Evolutionary conservation across 1,140 invertebrate species (phyloP), one percentile per base, ranked within the genome.

Genomic region (Luehdorfia chinensis): DNA sequence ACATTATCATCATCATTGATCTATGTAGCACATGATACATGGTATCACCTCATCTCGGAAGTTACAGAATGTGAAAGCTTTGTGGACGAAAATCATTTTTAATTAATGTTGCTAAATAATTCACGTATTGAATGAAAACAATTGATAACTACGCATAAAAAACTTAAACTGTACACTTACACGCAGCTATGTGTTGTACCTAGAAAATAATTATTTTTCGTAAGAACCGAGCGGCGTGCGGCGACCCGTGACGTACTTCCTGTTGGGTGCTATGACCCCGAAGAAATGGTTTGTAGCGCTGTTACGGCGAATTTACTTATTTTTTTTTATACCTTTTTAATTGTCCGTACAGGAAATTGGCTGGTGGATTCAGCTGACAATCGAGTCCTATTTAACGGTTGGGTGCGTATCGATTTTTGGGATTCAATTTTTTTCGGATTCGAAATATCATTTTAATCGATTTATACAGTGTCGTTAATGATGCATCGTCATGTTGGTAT

Each of bases 261-360:
- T 78, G 73, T 70, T 66, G 62, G 79, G 79, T 80, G 76, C 76
- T 84, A 79, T 84, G 79, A 84, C 79, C 76, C 75, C 76, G 60
- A 75, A 77, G 75, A 79, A 79, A 77, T 76, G 61, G 61, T 68
- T 63, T 69, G 63, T 68, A 66, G 55, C 50, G 52, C 37, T 55
- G 33, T 36, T 36, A 36, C 41, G 37, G 67, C 65, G 53, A 73
- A 74, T 60, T 69, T 66, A 55, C 51, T 54, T 50, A 63, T 71
- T 53, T 46, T 66, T 67, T 72, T 73, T 68, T 68, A 59, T 50
- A 57, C 56, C 58, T 54, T 65, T 55, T 73, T 77, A 73, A 75
- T 77, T 65, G 63, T 71, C 34, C 44, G 39, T 60, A 61, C 72
- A 83, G 77, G 78, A 83, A 83, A 83, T 83, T 83, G 76, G 64